Percentiles rank a stretch among this genome's conserved stretches.
Evolutionary conservation across 2,113 vertebrate genomes (phyloP).

Genomic region (Camelus dromedarius): DNA sequence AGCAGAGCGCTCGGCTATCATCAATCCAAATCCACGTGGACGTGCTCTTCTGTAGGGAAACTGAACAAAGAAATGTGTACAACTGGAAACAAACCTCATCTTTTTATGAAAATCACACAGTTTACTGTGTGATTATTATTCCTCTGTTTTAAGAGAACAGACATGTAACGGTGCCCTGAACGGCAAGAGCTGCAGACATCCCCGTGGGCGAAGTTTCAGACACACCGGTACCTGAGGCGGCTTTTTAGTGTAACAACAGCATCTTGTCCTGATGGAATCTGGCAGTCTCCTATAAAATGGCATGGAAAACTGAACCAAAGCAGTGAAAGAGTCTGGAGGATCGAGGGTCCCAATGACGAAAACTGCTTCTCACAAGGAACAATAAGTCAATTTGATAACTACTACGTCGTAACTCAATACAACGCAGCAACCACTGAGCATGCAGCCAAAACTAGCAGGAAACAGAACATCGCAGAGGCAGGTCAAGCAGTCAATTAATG

Average conservation of each 20-base stretch:
- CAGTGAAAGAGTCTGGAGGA: background rate
- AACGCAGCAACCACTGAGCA: accelerated
- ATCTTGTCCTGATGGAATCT: accelerated
- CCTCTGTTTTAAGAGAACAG: background rate
- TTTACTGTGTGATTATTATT: background rate
- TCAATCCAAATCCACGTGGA: background rate
- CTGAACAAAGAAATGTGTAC: background rate
- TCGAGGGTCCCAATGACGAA: background rate
- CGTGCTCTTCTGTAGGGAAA: background rate
- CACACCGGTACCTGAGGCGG: accelerated
- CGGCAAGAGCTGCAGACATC: background rate
- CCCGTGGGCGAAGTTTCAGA: background rate
- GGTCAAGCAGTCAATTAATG: background rate
- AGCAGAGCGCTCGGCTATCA: background rate
- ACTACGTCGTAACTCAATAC: background rate
- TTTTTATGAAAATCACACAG: background rate
- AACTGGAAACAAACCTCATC: background rate
- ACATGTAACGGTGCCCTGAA: background rate
- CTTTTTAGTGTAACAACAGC: accelerated
- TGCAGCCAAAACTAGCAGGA: accelerated
- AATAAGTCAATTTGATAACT: background rate
- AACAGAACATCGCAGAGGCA: accelerated
- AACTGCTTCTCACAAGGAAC: background rate
- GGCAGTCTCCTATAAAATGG: background rate
- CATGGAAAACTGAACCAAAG: background rate